Evolutionary conservation across 2,888 invertebrate species (phyloP), one percentile per base, ranked within the genome.

Genomic region (Conchocele bisecta): DNA sequence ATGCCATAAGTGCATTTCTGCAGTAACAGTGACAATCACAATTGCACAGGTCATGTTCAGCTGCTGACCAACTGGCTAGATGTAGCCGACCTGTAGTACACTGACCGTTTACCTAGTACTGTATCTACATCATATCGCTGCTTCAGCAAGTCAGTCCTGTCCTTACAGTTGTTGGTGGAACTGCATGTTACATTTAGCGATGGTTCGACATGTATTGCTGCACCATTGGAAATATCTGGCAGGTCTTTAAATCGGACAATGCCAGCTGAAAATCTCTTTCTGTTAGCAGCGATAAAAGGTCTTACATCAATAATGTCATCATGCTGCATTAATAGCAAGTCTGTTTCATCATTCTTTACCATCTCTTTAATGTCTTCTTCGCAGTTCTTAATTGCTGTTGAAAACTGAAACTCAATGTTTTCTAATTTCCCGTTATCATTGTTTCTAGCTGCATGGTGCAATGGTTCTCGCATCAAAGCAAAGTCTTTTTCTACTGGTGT

Each of bases 251-350:
- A 57, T 5, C 65, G 63, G 7, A 41, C 24, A n/a, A 20, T 53
- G 37, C 63, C 46, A 57, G 54, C 66, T 3, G 69, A 72, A 41
- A 70, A 73, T 31, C 72, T 51, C 44, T 72, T 72, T 20, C 76
- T 61, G 28, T 73, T 76, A 0, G 72, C 69, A 41, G 61, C 66
- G 26, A 76, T 76, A 28, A 76, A 68, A 29, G 76, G 72, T 20
- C 72, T 61, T 13, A 76, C 54, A 50, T 76, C 76, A 13, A 76
- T 70, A 37, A 76, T 56, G 28, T 66, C 76, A 50, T 63, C 56
- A 22, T 48, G 48, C n/a, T 44, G 35, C 39, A 37, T 57, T 15
- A 33, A 1, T 7, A 76, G 24, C 26, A 48, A 69, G 42, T 76
- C 76, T 11, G 70, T 63, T 64, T 76, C 76, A 56, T 76, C 76